Conservation (phyloP, 2,888 invertebrate species). For the Lacanobia oleracea region DNA sequence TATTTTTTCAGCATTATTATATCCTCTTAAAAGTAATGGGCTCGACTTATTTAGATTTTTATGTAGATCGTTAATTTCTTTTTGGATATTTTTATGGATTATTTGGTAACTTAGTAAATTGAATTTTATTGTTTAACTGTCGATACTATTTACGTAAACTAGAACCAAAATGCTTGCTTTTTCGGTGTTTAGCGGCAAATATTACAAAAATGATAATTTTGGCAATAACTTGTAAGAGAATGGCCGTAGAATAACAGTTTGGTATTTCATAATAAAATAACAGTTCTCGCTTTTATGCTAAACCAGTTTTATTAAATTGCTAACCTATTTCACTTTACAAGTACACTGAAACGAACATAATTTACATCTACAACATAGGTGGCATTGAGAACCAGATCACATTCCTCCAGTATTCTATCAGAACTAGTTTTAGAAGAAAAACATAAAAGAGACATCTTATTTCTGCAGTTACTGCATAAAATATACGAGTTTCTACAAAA, state of each 20-base stretch:
- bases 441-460: slow-evolving; percentile 18
- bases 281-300: neutral
- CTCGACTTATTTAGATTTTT: slow-evolving; percentile 59
- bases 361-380: neutral
- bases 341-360: neutral
- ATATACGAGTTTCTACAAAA: slow-evolving; percentile 43
- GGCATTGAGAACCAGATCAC: slow-evolving; percentile 3
- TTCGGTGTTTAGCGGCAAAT: neutral
- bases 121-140: slow-evolving; percentile 10
- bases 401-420: slow-evolving; percentile 25
- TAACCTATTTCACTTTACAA: slow-evolving; percentile 6
- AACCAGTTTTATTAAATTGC: slow-evolving; percentile 26
- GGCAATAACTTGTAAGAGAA: slow-evolving; percentile 11
- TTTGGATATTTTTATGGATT: slow-evolving; percentile 42
- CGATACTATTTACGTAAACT: neutral
- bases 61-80: slow-evolving; percentile 55
- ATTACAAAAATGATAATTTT: slow-evolving; percentile 17
- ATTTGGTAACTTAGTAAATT: slow-evolving; percentile 37
- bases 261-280: slow-evolving; percentile 11
- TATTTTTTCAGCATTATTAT: slow-evolving; percentile 62
- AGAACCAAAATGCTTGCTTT: neutral
- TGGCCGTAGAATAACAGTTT: slow-evolving; percentile 7
- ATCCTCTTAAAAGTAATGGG: slow-evolving; percentile 42
- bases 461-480: slow-evolving; percentile 28
- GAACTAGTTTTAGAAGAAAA: neutral